phyloP scores from a whole-genome alignment of 2,888 invertebrate genomes.

The Aplocera efformata region DNA sequence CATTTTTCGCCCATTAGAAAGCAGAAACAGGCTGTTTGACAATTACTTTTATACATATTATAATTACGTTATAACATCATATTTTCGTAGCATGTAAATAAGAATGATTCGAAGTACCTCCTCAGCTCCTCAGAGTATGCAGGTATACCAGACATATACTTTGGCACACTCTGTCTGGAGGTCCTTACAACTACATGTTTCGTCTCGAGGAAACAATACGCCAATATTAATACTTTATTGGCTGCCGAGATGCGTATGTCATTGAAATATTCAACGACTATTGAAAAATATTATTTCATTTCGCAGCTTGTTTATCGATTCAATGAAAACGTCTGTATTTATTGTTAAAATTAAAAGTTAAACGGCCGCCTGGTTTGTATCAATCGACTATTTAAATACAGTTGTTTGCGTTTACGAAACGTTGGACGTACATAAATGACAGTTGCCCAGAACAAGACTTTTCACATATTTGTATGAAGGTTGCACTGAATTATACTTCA shows the following conservation, averaged over 20 bases:
- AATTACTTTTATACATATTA: too few relatives aligned
- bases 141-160: neutral
- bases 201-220: slow-evolving; percentile 33
- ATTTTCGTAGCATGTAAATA: too few relatives aligned
- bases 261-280: slow-evolving; percentile 42
- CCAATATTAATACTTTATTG: slow-evolving; percentile 49
- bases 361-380: slow-evolving; percentile 19
- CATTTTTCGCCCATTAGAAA: too few relatives aligned
- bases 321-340: slow-evolving; percentile 30
- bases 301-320: slow-evolving; percentile 35
- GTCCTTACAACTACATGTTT: slow-evolving; percentile 32
- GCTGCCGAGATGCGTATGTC: slow-evolving; percentile 39
- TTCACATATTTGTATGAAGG: too few relatives aligned
- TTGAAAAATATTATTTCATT: slow-evolving; percentile 39
- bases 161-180: neutral
- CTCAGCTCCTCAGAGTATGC: too few relatives aligned
- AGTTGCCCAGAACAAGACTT: too few relatives aligned
- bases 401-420: slow-evolving; percentile 4
- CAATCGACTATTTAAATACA: slow-evolving; percentile 17
- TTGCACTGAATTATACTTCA: too few relatives aligned
- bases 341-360: slow-evolving; percentile 14
- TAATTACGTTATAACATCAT: too few relatives aligned
- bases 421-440: slow-evolving; percentile 2
- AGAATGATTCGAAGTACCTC: too few relatives aligned
- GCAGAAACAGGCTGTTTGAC: too few relatives aligned